phyloP scores from a whole-genome alignment of 2,113 vertebrate genomes.

The Cyanocitta stelleri region DNA sequence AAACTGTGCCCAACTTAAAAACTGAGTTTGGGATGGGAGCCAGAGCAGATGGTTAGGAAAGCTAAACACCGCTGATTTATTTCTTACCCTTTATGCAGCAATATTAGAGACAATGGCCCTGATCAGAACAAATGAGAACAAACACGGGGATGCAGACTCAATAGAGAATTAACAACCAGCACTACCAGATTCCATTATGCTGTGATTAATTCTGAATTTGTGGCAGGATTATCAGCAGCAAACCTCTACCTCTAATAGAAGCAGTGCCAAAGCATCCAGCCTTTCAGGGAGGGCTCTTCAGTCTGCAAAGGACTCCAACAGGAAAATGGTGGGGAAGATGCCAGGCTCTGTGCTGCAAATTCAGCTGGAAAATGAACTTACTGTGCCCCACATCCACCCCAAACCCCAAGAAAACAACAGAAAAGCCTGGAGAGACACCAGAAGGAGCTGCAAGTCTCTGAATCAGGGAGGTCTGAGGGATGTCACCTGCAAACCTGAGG shows the following conservation, averaged over 20 bases:
- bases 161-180: conserved; percentile 73
- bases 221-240: conserved; percentile 53
- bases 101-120: conserved; percentile 78
- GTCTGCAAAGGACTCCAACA: not conserved
- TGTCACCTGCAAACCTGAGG: not conserved
- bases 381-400: not conserved
- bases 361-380: not conserved
- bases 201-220: conserved; percentile 70
- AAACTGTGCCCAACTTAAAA: conserved; percentile 73
- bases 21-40: conserved; percentile 71
- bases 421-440: not conserved
- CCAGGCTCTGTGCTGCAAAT: not conserved
- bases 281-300: not conserved
- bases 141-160: conserved; percentile 70
- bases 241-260: conserved; percentile 2
- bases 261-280: not conserved
- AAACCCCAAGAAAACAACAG: not conserved
- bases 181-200: conserved; percentile 67
- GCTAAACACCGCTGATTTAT: conserved; percentile 80
- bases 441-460: not conserved
- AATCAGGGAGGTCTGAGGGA: not conserved
- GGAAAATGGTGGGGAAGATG: not conserved
- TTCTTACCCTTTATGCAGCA: conserved; percentile 75
- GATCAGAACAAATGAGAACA: conserved; percentile 78
- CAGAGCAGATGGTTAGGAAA: conserved; percentile 79